Evolutionary conservation across 1,140 invertebrate species (phyloP), one percentile per base, ranked within the genome.

Genomic region (Lepidotrigona ventralis): DNA sequence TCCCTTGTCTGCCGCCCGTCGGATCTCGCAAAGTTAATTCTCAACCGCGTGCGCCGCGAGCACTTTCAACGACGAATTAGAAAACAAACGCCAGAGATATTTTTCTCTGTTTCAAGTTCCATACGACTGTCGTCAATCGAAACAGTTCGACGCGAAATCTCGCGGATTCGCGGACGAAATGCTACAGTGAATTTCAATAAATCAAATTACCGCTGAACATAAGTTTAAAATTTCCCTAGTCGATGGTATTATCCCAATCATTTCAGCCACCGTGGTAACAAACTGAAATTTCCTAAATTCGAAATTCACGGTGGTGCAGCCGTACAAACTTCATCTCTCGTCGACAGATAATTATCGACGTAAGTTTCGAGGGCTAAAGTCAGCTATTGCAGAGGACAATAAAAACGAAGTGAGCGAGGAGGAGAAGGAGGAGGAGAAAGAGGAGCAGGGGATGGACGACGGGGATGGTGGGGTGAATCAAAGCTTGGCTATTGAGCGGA

Each of bases 401-500:
- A 46, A 21, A 21, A 26, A 46, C 14, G 39, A 46, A 46, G 39
- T 46, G 39, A 8, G 8, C 39, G 39, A 15, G 39, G 33, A 4
- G 4, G 29, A 63, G 5, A 33, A 63, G 33, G 56, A 23, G 6
- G 15, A n/a, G 21, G 23, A 9, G 15, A 29, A 19, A 5, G 39
- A 15, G 39, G 33, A 9, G 1, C 14, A 63, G 6, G 74, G 51
- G 56, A 15, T 6, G 14, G 39, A 21, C 21, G 6, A 15, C 29
- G 19, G 12, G 39, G 68, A 19, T 11, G 15, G 21, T 4, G 54
- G 53, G 80, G 64, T 9, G 63, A 68, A 77, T 82, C 64, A 77
- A 82, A 76, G 80, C 63, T 69, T 29, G 33, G 64, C 74, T 82
- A 82, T 82, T 64, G 80, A 82, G 80, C 80, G 80, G 69, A 73